phyloP scores from a whole-genome alignment of 2,888 invertebrate genomes.

The Scelioninae gen. 1 region DNA sequence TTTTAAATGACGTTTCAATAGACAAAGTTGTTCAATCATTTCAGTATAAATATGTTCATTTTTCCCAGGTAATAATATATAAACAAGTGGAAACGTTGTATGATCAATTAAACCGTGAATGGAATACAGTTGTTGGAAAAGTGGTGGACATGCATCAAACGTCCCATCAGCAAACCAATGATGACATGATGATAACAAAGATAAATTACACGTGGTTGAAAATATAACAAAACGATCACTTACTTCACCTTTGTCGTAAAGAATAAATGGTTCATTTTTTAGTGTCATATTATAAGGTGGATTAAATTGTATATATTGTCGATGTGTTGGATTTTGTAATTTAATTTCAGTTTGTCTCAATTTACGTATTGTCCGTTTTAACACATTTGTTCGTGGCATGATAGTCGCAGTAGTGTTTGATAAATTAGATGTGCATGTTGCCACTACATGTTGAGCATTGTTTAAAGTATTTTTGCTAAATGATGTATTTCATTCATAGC shows the following conservation, averaged over 20 bases:
- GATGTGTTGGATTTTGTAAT: too few relatives aligned
- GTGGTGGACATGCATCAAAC: slow-evolving; percentile 1
- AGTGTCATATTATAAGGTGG: too few relatives aligned
- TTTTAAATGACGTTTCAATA: slow-evolving; percentile 5
- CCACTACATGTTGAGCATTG: slow-evolving; percentile 9
- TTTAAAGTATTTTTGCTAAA: slow-evolving; percentile 1
- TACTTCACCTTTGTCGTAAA: slow-evolving; percentile 1
- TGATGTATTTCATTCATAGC: background rate
- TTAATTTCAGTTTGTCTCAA: too few relatives aligned
- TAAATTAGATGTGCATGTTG: slow-evolving; percentile 11
- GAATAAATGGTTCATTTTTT: background rate
- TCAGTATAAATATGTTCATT: background rate
- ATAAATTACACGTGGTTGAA: slow-evolving; percentile 10
- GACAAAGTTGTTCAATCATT: slow-evolving; percentile 1
- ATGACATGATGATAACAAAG: background rate
- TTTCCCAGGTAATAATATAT: slow-evolving; percentile 18
- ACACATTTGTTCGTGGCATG: background rate
- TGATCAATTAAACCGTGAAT: slow-evolving; percentile 4
- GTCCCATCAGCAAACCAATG: slow-evolving; percentile 17
- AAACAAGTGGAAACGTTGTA: background rate
- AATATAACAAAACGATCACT: slow-evolving; percentile 9
- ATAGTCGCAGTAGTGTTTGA: background rate
- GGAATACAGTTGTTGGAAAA: slow-evolving; percentile 12
- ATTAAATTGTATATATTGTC: too few relatives aligned
- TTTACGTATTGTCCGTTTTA: slow-evolving; percentile 13